Evolutionary conservation across 1,140 invertebrate species (phyloP), one percentile per base, ranked within the genome.

Genomic region (Meloidogyne chitwoodi): DNA sequence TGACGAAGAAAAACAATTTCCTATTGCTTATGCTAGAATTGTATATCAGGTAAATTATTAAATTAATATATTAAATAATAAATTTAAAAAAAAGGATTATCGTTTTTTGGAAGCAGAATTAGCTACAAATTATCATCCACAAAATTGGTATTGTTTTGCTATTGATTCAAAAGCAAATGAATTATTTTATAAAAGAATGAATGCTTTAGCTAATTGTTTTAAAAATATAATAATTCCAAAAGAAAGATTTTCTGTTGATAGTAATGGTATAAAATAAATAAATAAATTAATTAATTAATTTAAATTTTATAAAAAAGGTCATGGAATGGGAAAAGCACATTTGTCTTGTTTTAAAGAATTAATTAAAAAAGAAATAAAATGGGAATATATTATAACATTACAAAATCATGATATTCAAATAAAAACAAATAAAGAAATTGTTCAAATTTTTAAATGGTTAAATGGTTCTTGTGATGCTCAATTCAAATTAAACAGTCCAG

Each of bases 21-120:
- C 81, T 6, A 64, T 81, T 24, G 81, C 80, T 8, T 67, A 26
- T 65, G 80, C 80, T n/a, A 27, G 67, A 29, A 79, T 75, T 27
- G 77, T 81, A n/a, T 80, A 80, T 62, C 81, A 76, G 22, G 69
- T 71, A 71, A 68, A 14, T 70, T 64, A 22, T 68, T n/a, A 27
- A 26, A 64, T 24, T 41, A 48, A 10, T 14, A n/a, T n/a, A 31
- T n/a, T 48, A 71, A n/a, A n/a, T 4, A 56, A n/a, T 56, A 56
- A 56, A n/a, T n/a, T n/a, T 6, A n/a, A 16, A 19, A 31, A 10
- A 38, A 56, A 66, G 65, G 65, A 66, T 41, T 66, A 66, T 41
- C 34, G 29, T n/a, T 66, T 66, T 41, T 31, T 66, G 34, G 65
- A 66, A n/a, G n/a, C 65, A 41, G 65, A 66, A 41, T 41, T 66